Base-by-base conservation (phyloP, 1,140 invertebrate genomes). In the Eurosta solidaginis region DNA sequence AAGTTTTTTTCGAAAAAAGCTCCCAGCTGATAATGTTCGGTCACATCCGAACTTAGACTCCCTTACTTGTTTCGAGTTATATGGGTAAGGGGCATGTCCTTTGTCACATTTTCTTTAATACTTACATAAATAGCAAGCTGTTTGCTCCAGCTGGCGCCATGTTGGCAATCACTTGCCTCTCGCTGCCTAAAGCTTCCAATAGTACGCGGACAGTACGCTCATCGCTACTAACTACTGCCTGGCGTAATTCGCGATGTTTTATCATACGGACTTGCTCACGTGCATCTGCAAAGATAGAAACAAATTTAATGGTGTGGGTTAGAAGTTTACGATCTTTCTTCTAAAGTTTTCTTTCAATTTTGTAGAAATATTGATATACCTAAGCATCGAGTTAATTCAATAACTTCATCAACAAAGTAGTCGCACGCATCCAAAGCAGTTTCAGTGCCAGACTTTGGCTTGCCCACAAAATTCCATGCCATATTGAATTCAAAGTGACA, bases 61-160 rank as follows among this genome's bases (percentile, higher is more conserved):
- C n/a, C n/a, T n/a, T n/a, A n/a, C n/a, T n/a, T n/a, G n/a, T n/a
- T n/a, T n/a, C n/a, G n/a, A n/a, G n/a, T n/a, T n/a, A n/a, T n/a
- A n/a, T n/a, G n/a, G n/a, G n/a, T n/a, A n/a, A n/a, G n/a, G n/a
- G n/a, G n/a, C n/a, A n/a, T n/a, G n/a, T n/a, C n/a, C n/a, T n/a
- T n/a, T n/a, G n/a, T 3, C 45, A 47, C 12, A 17, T 14, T 47
- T 47, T 47, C 3, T 12, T 54, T 33, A 45, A 25, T 36, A 89
- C 92, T 92, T 85, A 95, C 94, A 93, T 92, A 86, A 95, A 97
- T 25, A 97, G 89, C 49, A 97, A 85, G 0, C 95, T 97, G 82
- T 96, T 96, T 54, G 93, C 93, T 3, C 95, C 95, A 81, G 93
- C 93, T 0, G 95, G 95, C 3, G 95, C 93, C 90, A 96, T 92